A percentile compares a stretch with the other conserved stretches of the same genome.
These are phyloP conservation scores for Rhopalosiphum padi DNA, from an alignment of 1,140 invertebrate genomes.

Conservation along the genomic window DNA sequence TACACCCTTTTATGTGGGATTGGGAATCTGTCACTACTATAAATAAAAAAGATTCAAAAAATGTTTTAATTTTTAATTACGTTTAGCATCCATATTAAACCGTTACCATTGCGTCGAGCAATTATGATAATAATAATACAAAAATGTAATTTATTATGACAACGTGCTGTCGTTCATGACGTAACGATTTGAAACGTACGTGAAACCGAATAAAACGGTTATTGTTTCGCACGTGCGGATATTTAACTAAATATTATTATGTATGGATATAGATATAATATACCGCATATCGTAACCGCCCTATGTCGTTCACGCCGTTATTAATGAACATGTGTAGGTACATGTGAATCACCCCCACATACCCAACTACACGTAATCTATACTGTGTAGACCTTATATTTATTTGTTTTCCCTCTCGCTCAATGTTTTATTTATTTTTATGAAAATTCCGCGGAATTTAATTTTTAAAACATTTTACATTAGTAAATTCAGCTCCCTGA, in stretches of 20 bases:
- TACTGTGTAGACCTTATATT: not conserved
- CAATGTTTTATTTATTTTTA: not conserved
- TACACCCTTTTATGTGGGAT: not conserved
- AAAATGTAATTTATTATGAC: not conserved
- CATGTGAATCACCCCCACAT: not conserved
- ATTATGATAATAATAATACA: not conserved
- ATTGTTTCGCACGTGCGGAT: conserved; percentile 5
- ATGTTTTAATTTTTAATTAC: not conserved
- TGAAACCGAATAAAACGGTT: not conserved
- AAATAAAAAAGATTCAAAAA: not conserved
- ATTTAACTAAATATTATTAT: not conserved
- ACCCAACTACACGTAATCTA: not conserved
- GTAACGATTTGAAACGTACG: not conserved
- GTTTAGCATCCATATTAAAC: not conserved
- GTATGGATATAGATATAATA: not conserved
- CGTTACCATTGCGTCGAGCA: not conserved
- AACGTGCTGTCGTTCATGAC: not conserved
- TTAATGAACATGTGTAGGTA: not conserved
- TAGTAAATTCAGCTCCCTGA: not conserved
- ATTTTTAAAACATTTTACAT: not conserved
- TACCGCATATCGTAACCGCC: not conserved
- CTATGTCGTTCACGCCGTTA: not conserved
- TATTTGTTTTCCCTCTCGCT: not conserved
- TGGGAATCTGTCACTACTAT: not conserved
- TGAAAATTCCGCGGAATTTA: not conserved